phyloP scores from a whole-genome alignment of 2,113 vertebrate species.

The Coreoperca whiteheadi region DNA sequence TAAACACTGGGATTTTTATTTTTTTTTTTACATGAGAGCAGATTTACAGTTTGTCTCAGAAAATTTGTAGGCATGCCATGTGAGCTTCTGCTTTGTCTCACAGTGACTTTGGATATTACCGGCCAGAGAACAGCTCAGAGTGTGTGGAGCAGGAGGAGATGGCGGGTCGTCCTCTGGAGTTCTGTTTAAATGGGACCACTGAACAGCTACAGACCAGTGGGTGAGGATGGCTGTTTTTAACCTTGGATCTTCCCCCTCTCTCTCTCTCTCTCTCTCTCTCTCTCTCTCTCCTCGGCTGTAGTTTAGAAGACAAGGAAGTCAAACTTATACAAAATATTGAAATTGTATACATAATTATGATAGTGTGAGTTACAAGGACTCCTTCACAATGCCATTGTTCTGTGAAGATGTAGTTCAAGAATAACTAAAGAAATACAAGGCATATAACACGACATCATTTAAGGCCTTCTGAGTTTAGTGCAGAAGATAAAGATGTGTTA shows the following conservation, averaged over 20 bases:
- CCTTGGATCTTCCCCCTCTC: not conserved
- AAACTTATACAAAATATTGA: not conserved
- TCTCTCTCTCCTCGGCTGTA: not conserved
- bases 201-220: slow-evolving; percentile 91
- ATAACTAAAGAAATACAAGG: not conserved
- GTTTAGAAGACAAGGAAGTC: not conserved
- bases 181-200: slow-evolving; percentile 89
- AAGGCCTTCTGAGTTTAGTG: not conserved
- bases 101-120: slow-evolving; percentile 96
- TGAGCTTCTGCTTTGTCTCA: slow-evolving; percentile 17
- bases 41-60: not conserved
- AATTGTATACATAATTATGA: not conserved
- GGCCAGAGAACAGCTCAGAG: slow-evolving; percentile 88
- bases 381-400: not conserved
- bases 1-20: not conserved
- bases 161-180: slow-evolving; percentile 88
- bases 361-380: not conserved
- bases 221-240: slow-evolving; percentile 69
- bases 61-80: not conserved
- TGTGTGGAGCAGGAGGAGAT: slow-evolving; percentile 93
- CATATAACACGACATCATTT: not conserved
- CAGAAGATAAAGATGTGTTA: not conserved
- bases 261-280: not conserved
- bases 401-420: slow-evolving; percentile 12
- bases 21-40: too few species aligned